A percentile compares a stretch with the other conserved stretches of the same genome.
phyloP scores from a whole-genome alignment of 2,888 invertebrate species.

The Trachelus troglodyta region DNA sequence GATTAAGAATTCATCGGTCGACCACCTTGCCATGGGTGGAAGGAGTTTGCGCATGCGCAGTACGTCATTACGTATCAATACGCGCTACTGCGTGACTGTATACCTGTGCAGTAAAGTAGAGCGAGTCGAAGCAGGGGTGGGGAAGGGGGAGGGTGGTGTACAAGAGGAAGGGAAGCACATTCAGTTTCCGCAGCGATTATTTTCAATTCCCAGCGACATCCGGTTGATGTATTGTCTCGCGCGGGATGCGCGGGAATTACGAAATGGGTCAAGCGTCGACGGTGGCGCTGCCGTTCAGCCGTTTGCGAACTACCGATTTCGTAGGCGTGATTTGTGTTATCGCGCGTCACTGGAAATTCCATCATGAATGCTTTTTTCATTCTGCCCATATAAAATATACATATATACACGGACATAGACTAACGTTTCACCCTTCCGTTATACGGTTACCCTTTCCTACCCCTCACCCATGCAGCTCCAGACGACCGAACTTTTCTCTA shows the following conservation, averaged over 20 bases:
- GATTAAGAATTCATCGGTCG: slow-evolving; percentile 1
- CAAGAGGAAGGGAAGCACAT: not conserved
- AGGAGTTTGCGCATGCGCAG: not conserved
- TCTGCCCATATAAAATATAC: not conserved
- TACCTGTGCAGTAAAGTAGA: not conserved
- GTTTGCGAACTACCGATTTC: not conserved
- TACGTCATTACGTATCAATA: not conserved
- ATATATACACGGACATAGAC: not conserved
- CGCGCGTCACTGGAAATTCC: not conserved
- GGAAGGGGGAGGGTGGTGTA: too few species aligned
- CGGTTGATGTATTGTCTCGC: not conserved
- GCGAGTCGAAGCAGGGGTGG: not conserved
- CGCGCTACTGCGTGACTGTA: not conserved
- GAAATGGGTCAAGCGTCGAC: not conserved
- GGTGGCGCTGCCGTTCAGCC: not conserved
- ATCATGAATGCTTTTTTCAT: not conserved
- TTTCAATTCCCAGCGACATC: not conserved
- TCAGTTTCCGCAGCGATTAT: slow-evolving; percentile 6
- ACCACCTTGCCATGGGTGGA: not conserved
- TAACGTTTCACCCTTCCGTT: not conserved
- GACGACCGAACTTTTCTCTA: not conserved
- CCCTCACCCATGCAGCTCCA: not conserved
- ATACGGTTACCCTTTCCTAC: not conserved
- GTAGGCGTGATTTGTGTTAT: not conserved
- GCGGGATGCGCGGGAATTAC: not conserved